Evolutionary conservation across 2,797 vertebrate species (phyloP).

Genomic region (Sus cebifrons): DNA sequence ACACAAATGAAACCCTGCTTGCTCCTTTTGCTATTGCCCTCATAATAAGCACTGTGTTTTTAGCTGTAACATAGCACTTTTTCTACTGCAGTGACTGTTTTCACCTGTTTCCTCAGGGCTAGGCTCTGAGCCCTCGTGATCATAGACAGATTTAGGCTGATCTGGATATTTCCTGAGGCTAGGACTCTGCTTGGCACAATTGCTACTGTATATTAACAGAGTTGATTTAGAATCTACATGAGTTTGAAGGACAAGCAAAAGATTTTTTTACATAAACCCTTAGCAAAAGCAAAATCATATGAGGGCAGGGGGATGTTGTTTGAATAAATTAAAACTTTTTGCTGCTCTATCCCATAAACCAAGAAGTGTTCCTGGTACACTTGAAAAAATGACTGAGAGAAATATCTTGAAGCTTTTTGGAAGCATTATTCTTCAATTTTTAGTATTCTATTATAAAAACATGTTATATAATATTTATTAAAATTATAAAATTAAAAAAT

Average conservation of each 20-base stretch:
- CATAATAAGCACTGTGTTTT: neutral
- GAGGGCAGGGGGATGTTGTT: neutral
- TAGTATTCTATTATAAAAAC: slow-evolving; percentile 33
- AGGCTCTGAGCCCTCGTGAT: neutral
- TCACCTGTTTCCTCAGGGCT: neutral
- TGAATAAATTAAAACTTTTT: slow-evolving; percentile 9
- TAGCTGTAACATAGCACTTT: neutral
- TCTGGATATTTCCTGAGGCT: slow-evolving; percentile 25
- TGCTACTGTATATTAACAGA: slow-evolving; percentile 32
- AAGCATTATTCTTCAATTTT: slow-evolving; percentile 32
- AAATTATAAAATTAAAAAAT: slow-evolving; percentile 48
- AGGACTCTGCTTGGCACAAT: neutral
- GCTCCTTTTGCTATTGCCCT: neutral
- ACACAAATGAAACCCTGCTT: neutral
- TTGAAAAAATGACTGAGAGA: slow-evolving; percentile 23
- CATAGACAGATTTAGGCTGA: neutral
- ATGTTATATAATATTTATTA: slow-evolving; percentile 34
- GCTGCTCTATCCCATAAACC: neutral
- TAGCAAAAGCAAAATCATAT: neutral
- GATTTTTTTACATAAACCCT: neutral
- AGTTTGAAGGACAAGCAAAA: slow-evolving; percentile 32
- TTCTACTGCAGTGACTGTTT: neutral
- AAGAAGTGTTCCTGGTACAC: neutral
- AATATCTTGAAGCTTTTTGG: neutral
- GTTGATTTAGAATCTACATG: neutral